Evolutionary conservation across 2,888 invertebrate species (phyloP).

Genomic region (Habrosyne pyritoides): DNA sequence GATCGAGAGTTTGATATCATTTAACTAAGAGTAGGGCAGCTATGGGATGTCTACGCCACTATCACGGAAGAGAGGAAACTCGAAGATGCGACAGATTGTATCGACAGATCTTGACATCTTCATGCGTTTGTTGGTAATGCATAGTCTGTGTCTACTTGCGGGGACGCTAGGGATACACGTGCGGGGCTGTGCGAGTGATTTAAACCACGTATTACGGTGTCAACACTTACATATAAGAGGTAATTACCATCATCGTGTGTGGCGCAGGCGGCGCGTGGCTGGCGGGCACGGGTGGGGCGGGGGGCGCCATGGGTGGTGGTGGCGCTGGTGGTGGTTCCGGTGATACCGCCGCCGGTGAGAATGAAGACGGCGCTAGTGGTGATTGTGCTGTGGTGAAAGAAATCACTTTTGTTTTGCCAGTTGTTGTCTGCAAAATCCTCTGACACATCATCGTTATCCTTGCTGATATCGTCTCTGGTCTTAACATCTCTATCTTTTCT

Average conservation of each 20-base stretch:
- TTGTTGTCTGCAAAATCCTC: not conserved
- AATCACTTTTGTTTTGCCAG: slow-evolving; percentile 8
- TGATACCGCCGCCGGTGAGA: slow-evolving; percentile 82
- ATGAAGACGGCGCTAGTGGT: slow-evolving; percentile 84
- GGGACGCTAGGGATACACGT: slow-evolving; percentile 51
- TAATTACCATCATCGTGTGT: slow-evolving; percentile 84
- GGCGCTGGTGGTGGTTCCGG: slow-evolving; percentile 85
- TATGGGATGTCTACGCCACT: slow-evolving; percentile 48
- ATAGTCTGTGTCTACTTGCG: slow-evolving; percentile 44
- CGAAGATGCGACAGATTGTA: slow-evolving; percentile 33
- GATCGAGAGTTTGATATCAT: slow-evolving; percentile 78
- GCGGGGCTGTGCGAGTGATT: slow-evolving; percentile 77
- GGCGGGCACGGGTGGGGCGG: slow-evolving; percentile 64
- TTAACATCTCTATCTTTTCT: not conserved
- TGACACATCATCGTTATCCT: too few species aligned
- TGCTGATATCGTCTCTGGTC: not conserved
- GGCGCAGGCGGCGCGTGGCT: slow-evolving; percentile 73
- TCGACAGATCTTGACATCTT: slow-evolving; percentile 34
- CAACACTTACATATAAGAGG: slow-evolving; percentile 84
- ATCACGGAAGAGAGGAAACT: slow-evolving; percentile 41
- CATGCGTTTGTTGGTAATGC: slow-evolving; percentile 71
- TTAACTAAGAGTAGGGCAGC: slow-evolving; percentile 68
- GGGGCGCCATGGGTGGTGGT: slow-evolving; percentile 74
- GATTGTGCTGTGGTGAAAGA: slow-evolving; percentile 71
- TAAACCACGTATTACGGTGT: slow-evolving; percentile 82